Evolutionary conservation across 2,113 vertebrate species (phyloP).

Genomic region (Misgurnus mizolepis): DNA sequence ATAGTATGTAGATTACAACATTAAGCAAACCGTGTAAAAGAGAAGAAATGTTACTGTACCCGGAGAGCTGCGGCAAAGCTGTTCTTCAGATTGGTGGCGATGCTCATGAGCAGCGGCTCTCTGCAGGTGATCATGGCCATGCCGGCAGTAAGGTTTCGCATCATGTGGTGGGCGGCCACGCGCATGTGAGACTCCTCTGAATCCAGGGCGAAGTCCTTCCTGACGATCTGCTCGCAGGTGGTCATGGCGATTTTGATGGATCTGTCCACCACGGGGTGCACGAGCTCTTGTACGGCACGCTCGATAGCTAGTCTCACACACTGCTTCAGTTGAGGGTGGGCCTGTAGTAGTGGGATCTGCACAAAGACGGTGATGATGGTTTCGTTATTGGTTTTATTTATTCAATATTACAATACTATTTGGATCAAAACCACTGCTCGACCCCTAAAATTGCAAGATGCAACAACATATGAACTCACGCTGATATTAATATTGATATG

Average conservation of each 20-base stretch:
- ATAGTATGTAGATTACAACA: too few species aligned
- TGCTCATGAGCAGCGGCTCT: conserved; percentile 96
- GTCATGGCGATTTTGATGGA: conserved; percentile 99
- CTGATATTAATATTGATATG: conserved; percentile 94
- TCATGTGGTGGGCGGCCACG: conserved; percentile 97
- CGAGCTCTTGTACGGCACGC: conserved; percentile 92
- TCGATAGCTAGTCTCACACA: conserved; percentile 95
- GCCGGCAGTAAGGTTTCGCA: conserved; percentile 96
- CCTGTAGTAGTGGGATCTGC: conserved; percentile 92
- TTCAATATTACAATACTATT: too few species aligned
- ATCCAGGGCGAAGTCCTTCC: conserved; percentile 97
- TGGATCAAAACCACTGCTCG: too few species aligned
- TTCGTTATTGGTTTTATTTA: too few species aligned
- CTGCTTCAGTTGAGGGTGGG: conserved; percentile 95
- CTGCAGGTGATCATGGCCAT: conserved; percentile 99
- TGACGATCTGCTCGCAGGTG: conserved; percentile 96
- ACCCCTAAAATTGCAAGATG: too few species aligned
- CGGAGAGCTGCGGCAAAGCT: conserved; percentile 93
- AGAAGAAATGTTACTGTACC: conserved; percentile 71
- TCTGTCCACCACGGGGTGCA: conserved; percentile 94
- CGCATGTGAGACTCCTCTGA: conserved; percentile 98
- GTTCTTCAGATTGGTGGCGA: conserved; percentile 95
- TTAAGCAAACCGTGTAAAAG: not conserved
- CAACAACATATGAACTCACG: conserved; percentile 73
- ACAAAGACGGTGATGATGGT: not conserved